Evolutionary conservation across 2,797 vertebrate species (phyloP), one percentile per base, ranked within the genome.

Genomic region (Aplochiton taeniatus): DNA sequence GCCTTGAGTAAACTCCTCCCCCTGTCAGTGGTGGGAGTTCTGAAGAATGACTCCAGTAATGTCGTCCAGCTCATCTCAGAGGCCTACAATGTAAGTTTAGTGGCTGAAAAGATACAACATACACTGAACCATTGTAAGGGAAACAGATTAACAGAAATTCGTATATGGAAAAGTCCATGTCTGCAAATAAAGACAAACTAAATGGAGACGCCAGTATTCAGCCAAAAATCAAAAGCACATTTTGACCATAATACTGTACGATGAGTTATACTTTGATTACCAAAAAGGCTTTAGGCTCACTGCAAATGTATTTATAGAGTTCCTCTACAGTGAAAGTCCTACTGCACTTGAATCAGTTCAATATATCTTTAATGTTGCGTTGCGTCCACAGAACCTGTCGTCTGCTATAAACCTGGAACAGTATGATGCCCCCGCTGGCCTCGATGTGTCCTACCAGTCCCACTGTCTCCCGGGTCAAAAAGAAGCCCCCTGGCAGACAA

Each of bases 1-100:
- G 91, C 88, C 58, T 83, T 94, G 81, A 93, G 91, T 71, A 78
- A 83, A n/a, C 63, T 93, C 69, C 93, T 93, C 73, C 93, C 92
- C n/a, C 91, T 90, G 73, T 93, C 93, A 0, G 92, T 85, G 31
- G 93, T 94, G 7, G 92, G 90, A 31, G 90, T 88, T 67, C 78
- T 94, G 67, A 86, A 83, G 7, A 74, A 90, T 0, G 91, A 94
- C 69, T 94, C 93, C 62, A 92, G 92, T 79, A 94, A 94, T 4
- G 90, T 93, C 64, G 90, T 93, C 1, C 90, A 93, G 80, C 89
- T 94, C 61, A 94, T 94, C 60, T 84, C 85, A n/a, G 89, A 93
- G 0, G 93, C 92, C 0, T 94, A 94, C 17, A 78, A 83, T 18
- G 93, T 93, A 72, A 90, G 81, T 78, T 47, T 14, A 11, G n/a